These are phyloP conservation scores for Drosophila kanekoi DNA, from an alignment of 2,888 invertebrate genomes.

Conservation along the genomic window DNA sequence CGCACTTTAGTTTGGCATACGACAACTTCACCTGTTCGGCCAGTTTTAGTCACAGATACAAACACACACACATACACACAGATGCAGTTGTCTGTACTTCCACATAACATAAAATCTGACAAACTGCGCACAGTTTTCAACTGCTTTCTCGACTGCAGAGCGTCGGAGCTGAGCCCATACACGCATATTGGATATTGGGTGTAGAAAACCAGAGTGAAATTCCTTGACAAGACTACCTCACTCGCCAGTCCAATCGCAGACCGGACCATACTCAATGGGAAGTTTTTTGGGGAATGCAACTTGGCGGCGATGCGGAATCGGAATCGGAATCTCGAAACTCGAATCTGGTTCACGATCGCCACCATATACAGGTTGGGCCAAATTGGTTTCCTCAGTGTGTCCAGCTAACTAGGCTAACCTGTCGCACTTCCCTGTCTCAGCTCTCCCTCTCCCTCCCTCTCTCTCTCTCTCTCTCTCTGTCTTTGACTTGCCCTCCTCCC, in stretches of 20 bases:
- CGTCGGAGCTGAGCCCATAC: not conserved
- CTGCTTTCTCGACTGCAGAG: slow-evolving; percentile 34
- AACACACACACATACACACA: slow-evolving; percentile 5
- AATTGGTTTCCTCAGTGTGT: slow-evolving; percentile 46
- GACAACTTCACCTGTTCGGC: slow-evolving; percentile 52
- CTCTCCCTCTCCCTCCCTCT: not conserved
- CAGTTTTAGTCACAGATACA: slow-evolving; percentile 30
- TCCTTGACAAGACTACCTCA: slow-evolving; percentile 40
- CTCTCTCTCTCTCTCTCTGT: not conserved
- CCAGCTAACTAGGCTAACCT: slow-evolving; percentile 56
- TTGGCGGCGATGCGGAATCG: slow-evolving; percentile 47
- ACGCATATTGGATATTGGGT: slow-evolving; percentile 21
- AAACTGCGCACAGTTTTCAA: slow-evolving; percentile 28
- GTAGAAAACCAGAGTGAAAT: slow-evolving; percentile 63
- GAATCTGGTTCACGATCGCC: slow-evolving; percentile 53
- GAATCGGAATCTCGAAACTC: slow-evolving; percentile 31
- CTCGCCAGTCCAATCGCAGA: not conserved
- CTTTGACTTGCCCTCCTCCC: not conserved
- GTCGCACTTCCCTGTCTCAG: slow-evolving; percentile 13
- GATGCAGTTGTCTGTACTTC: not conserved
- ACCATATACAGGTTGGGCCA: slow-evolving; percentile 48
- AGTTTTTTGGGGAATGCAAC: slow-evolving; percentile 27
- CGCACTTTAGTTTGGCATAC: slow-evolving; percentile 39
- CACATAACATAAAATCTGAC: slow-evolving; percentile 35
- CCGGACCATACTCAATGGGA: slow-evolving; percentile 42